Evolutionary conservation across 2,888 invertebrate genomes (phyloP).

Genomic region (Lasioglossum pauxillum): DNA sequence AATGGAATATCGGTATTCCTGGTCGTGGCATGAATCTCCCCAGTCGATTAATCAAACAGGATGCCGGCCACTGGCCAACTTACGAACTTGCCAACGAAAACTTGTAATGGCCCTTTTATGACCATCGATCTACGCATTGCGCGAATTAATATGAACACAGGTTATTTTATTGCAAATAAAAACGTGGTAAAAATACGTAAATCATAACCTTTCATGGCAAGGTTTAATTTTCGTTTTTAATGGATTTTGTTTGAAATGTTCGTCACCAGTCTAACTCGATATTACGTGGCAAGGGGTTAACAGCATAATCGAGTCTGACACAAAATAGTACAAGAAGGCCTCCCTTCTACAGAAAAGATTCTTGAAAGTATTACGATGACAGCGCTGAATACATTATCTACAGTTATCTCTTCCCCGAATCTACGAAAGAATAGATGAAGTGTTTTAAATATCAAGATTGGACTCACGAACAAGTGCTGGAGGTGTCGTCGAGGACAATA

Average conservation of each 20-base stretch:
- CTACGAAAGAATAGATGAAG: background rate
- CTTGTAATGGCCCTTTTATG: too few relatives aligned
- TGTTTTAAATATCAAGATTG: background rate
- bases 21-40: background rate
- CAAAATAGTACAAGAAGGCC: background rate
- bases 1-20: background rate
- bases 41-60: background rate
- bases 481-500: background rate
- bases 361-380: background rate
- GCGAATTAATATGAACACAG: too few relatives aligned
- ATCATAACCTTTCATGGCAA: too few relatives aligned
- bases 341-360: background rate
- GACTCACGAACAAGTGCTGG: background rate
- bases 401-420: background rate
- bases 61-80: background rate
- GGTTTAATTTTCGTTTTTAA: background rate
- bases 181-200: too few relatives aligned
- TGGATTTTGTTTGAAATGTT: background rate
- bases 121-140: too few relatives aligned
- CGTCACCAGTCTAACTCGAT: background rate
- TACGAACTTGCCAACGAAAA: background rate
- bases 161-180: too few relatives aligned
- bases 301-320: background rate
- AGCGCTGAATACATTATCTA: background rate
- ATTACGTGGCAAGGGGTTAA: background rate